Base-by-base conservation (phyloP, 2,797 vertebrate species). In the Myoxocephalus aenaeus region DNA sequence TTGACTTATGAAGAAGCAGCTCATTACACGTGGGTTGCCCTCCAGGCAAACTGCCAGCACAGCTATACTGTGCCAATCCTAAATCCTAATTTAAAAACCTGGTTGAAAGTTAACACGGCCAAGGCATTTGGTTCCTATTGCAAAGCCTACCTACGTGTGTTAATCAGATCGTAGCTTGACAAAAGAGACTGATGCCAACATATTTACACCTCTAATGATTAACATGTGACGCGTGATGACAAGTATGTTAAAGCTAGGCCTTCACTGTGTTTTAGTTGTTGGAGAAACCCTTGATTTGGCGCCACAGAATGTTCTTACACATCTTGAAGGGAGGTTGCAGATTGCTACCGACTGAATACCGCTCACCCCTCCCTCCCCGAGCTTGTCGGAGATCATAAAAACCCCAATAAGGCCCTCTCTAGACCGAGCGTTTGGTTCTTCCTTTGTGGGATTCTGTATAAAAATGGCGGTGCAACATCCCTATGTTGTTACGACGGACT, bases 1-100 rank as follows among this genome's bases (percentile, higher is more conserved):
- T 27, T 77, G 70, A 84, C 79, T 85, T 66, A 79, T 77, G 65
- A 62, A 84, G 73, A 44, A 79, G 75, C 17, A 80, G 72, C 58
- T 82, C 56, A 50, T 86, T 83, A 67, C 65, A 34, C 51, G 51
- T n/a, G 27, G 38, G 68, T 73, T 48, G 7, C 54, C 63, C 40
- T 53, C 1, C 36, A 77, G 70, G 57, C 53, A 4, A 3, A 11
- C 67, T 25, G 40, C 65, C 42, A 53, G 70, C 78, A 64, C 71
- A 72, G 46, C 53, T 9, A 2, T 7, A 59, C 17, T 44, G 59
- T 40, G 57, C 61, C 34, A 32, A 58, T 53, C 58, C 27, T 3
- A 5, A 34, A 29, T 46, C 15, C 54, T 61, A 59, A 42, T 62
- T 40, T 58, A 36, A 75, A 34, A 15, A 51, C 29, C 44, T 62